Evolutionary conservation across 2,888 invertebrate genomes (phyloP).

Genomic region (Ganaspis brasiliensis): DNA sequence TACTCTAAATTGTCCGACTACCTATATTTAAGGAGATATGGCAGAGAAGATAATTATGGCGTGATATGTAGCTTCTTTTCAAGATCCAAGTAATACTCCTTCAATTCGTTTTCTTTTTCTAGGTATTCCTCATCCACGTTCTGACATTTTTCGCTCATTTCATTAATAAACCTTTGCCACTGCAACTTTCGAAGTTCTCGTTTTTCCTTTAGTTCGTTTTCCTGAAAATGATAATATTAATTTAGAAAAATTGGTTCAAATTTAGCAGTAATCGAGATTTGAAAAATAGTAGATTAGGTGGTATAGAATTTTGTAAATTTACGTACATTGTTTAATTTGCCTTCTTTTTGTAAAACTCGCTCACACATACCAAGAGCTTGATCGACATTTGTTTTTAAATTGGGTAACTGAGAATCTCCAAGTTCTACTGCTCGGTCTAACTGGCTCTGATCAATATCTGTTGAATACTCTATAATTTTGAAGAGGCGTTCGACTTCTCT

Average conservation of each 20-base stretch:
- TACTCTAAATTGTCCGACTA: neutral
- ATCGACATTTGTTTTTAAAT: slow-evolving; percentile 85
- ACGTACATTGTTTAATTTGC: slow-evolving; percentile 83
- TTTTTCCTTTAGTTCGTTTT: slow-evolving; percentile 80
- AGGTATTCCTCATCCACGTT: slow-evolving; percentile 90
- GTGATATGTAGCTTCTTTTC: slow-evolving; percentile 87
- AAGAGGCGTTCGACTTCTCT: slow-evolving; percentile 91
- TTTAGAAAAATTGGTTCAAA: slow-evolving; percentile 5
- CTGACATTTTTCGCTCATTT: slow-evolving; percentile 88
- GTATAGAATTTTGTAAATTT: neutral
- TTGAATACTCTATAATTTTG: slow-evolving; percentile 88
- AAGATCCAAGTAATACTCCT: slow-evolving; percentile 88
- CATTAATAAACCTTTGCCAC: slow-evolving; percentile 90
- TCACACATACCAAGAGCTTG: slow-evolving; percentile 85
- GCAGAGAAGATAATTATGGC: slow-evolving; percentile 68
- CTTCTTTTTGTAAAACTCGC: slow-evolving; percentile 84
- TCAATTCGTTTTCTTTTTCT: slow-evolving; percentile 89
- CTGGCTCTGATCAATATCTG: slow-evolving; percentile 89
- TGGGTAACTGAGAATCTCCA: slow-evolving; percentile 84
- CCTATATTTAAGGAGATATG: slow-evolving; percentile 32
- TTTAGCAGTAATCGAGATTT: neutral
- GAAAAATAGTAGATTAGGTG: no score
- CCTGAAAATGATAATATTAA: slow-evolving; percentile 75
- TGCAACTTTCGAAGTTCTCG: slow-evolving; percentile 83
- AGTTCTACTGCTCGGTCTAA: slow-evolving; percentile 86